Percentiles rank a stretch among this genome's conserved stretches.
phyloP scores from a whole-genome alignment of 1,140 invertebrate genomes.

The Drosophila neocordata region DNA sequence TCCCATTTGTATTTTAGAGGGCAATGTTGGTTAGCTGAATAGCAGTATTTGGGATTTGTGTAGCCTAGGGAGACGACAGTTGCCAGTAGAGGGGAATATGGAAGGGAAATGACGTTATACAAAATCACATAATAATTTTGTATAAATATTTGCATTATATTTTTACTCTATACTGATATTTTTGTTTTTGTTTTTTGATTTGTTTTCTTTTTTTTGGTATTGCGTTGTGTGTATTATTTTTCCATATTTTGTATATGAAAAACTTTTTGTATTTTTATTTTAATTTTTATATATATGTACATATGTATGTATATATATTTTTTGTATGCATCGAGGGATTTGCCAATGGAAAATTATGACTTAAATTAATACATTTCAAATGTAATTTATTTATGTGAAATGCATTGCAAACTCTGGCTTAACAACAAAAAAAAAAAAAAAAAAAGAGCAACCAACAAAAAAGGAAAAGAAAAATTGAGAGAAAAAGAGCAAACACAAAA shows the following conservation, averaged over 20 bases:
- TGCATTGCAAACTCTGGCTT: slow-evolving; percentile 29
- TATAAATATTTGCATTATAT: slow-evolving; percentile 75
- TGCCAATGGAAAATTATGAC: slow-evolving; percentile 64
- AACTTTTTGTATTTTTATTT: slow-evolving; percentile 21
- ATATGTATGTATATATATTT: slow-evolving; percentile 20
- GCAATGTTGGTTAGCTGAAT: slow-evolving; percentile 1
- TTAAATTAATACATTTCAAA: slow-evolving; percentile 63
- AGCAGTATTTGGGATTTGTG: neutral
- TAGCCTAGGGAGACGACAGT: too few relatives aligned
- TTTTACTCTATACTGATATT: slow-evolving; percentile 43
- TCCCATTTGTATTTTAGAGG: neutral
- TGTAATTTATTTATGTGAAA: slow-evolving; percentile 47
- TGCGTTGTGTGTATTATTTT: slow-evolving; percentile 26
- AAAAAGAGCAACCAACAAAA: neutral
- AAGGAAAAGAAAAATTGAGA: neutral
- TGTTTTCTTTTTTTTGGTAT: neutral
- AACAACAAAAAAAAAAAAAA: neutral
- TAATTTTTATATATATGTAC: slow-evolving; percentile 9
- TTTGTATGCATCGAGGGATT: slow-evolving; percentile 48
- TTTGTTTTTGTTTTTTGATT: slow-evolving; percentile 31
- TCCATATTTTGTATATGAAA: slow-evolving; percentile 39
- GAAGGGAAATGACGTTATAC: neutral
- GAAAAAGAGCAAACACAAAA: neutral
- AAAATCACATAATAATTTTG: slow-evolving; percentile 73
- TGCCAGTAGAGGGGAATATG: neutral